Conservation (phyloP, 2,888 invertebrate species). For the Mongoloraphidia duomilia region DNA sequence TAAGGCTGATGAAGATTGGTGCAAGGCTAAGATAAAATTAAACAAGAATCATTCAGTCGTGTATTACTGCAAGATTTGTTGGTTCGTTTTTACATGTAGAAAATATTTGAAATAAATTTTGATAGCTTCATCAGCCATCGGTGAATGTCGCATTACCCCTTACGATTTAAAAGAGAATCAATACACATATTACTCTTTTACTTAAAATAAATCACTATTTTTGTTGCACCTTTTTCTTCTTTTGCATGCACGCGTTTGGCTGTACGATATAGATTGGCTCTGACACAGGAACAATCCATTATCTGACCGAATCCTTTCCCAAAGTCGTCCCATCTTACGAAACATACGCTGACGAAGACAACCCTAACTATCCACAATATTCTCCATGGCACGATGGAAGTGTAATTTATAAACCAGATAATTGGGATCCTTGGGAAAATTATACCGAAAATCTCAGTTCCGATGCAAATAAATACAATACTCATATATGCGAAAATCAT, state of each 20-base stretch:
- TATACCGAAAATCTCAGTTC: slow-evolving; percentile 23
- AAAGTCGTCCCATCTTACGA: not conserved
- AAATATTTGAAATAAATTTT: not conserved
- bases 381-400: not conserved
- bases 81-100: not conserved
- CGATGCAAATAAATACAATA: slow-evolving; percentile 28
- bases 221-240: slow-evolving; percentile 7
- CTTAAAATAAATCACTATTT: slow-evolving; percentile 1
- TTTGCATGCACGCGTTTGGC: slow-evolving; percentile 6
- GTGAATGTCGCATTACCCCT: not conserved
- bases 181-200: not conserved
- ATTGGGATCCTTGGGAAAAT: slow-evolving; percentile 63
- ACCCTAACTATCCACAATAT: slow-evolving; percentile 20
- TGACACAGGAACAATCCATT: too few species aligned
- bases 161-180: too few species aligned
- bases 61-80: not conserved
- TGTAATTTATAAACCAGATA: slow-evolving; percentile 18
- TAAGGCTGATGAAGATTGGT: too few species aligned
- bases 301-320: slow-evolving; percentile 5
- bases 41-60: not conserved
- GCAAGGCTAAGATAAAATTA: too few species aligned
- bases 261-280: slow-evolving; percentile 1
- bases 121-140: not conserved
- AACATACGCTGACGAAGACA: slow-evolving; percentile 7
- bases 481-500: slow-evolving; percentile 1